Percentiles rank a stretch among this genome's conserved stretches.
These are phyloP conservation scores for Pollachius pollachius DNA, from an alignment of 2,113 vertebrate genomes.

Conservation along the genomic window DNA sequence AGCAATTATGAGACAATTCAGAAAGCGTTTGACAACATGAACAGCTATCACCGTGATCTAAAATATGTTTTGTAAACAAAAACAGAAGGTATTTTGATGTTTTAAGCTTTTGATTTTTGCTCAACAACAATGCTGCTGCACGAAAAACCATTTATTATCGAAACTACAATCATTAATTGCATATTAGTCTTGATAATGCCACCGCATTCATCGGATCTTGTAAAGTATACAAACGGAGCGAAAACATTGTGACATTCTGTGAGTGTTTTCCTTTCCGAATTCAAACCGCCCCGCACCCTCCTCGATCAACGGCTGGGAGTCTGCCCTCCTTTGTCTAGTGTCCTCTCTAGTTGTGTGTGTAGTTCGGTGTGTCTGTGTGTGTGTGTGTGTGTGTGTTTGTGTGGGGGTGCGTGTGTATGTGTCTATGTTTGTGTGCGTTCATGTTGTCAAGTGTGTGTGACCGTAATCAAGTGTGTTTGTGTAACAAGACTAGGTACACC, in stretches of 20 bases:
- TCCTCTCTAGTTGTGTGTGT: slow-evolving; percentile 23
- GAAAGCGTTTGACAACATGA: slow-evolving; percentile 59
- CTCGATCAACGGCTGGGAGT: no score
- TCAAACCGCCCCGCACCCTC: not conserved
- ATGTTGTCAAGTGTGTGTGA: not conserved
- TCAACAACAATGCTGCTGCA: no score
- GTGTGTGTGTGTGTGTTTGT: slow-evolving; percentile 1
- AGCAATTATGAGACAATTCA: slow-evolving; percentile 71
- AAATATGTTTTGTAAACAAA: not conserved
- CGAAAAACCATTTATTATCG: no score
- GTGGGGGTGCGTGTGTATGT: slow-evolving; percentile 12
- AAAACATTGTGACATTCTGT: no score
- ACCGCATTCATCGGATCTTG: no score
- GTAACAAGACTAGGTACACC: not conserved
- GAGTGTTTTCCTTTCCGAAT: slow-evolving; percentile 11
- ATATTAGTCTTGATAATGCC: no score
- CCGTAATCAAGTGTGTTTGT: not conserved
- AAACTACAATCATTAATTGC: no score
- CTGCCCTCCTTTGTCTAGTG: slow-evolving; percentile 21
- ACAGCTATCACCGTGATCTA: slow-evolving; percentile 41
- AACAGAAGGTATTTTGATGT: not conserved
- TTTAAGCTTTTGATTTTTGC: no score
- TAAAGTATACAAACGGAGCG: no score
- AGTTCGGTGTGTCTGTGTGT: not conserved
- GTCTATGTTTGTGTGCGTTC: not conserved